Evolutionary conservation across 2,113 vertebrate species (phyloP).

Genomic region (Hiodon tergisus): DNA sequence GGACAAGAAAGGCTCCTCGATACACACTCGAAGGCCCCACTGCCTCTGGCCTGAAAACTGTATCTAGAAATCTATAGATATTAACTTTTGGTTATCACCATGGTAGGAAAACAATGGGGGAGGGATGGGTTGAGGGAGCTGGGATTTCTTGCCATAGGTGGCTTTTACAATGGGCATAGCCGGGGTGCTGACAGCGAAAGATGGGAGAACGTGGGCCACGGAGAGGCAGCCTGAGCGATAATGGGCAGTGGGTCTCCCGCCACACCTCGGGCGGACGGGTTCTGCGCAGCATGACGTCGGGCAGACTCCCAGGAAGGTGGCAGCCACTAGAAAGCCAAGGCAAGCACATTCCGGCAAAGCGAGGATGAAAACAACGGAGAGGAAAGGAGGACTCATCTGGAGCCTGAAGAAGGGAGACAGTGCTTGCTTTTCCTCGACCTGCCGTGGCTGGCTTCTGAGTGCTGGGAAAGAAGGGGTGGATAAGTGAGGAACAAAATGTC

Average conservation of each 20-base stretch:
- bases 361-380: not conserved
- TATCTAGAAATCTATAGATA: conserved; percentile 16
- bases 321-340: conserved; percentile 4
- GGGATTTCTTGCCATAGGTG: not conserved
- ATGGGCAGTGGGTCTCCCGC: too few relatives aligned
- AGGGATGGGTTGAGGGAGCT: not conserved
- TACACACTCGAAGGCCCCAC: conserved; percentile 19
- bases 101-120: not conserved
- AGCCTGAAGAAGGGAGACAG: not conserved
- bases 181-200: too few relatives aligned
- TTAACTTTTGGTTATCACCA: conserved; percentile 1
- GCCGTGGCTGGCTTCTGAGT: too few relatives aligned
- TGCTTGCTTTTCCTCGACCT: not conserved
- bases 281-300: too few relatives aligned
- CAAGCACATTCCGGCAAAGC: conserved; percentile 11
- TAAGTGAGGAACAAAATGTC: too few relatives aligned
- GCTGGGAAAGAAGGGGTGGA: too few relatives aligned
- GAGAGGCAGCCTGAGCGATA: too few relatives aligned
- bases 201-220: too few relatives aligned
- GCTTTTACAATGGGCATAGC: not conserved
- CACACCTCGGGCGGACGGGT: too few relatives aligned
- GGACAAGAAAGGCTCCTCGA: not conserved
- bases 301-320: not conserved
- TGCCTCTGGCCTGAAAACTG: conserved; percentile 17
- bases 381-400: conserved; percentile 4